Conservation (phyloP, 2,888 invertebrate species). For the Pachliopta kotzebuea region DNA sequence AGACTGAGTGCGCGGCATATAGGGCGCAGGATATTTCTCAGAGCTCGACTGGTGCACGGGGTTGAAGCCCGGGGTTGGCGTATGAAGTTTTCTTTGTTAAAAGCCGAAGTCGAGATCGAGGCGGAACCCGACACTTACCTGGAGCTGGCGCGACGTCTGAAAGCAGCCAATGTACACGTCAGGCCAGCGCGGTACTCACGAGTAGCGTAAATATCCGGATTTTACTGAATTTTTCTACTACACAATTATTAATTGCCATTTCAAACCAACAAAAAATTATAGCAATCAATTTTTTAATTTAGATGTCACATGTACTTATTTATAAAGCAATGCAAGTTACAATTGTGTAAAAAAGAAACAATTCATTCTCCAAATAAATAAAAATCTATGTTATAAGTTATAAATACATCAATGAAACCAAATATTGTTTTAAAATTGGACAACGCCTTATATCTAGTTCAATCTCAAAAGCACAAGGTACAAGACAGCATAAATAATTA, state of each 20-base stretch:
- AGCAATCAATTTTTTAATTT: too few species aligned
- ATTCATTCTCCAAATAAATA: too few species aligned
- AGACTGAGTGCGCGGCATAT: slow-evolving; percentile 66
- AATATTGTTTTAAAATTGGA: too few species aligned
- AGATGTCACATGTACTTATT: too few species aligned
- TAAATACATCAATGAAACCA: too few species aligned
- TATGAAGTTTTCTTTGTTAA: slow-evolving; percentile 68
- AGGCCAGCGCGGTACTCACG: slow-evolving; percentile 55
- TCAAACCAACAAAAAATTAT: too few species aligned
- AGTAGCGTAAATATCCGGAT: slow-evolving; percentile 59
- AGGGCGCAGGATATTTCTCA: slow-evolving; percentile 62
- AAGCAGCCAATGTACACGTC: slow-evolving; percentile 65
- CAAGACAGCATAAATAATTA: too few species aligned
- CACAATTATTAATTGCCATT: background rate
- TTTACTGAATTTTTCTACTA: slow-evolving; percentile 29
- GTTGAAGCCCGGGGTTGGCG: slow-evolving; percentile 70
- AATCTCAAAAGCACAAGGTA: too few species aligned
- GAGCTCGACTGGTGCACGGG: slow-evolving; percentile 67
- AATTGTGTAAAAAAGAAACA: too few species aligned
- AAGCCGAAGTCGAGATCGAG: slow-evolving; percentile 71
- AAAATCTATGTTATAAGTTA: too few species aligned
- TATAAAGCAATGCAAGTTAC: too few species aligned
- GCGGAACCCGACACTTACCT: slow-evolving; percentile 66
- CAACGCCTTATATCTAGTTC: too few species aligned
- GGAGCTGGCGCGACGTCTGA: slow-evolving; percentile 60